Conservation (phyloP, 64 coral and sea anemone genomes). For the Porites lutea region DNA sequence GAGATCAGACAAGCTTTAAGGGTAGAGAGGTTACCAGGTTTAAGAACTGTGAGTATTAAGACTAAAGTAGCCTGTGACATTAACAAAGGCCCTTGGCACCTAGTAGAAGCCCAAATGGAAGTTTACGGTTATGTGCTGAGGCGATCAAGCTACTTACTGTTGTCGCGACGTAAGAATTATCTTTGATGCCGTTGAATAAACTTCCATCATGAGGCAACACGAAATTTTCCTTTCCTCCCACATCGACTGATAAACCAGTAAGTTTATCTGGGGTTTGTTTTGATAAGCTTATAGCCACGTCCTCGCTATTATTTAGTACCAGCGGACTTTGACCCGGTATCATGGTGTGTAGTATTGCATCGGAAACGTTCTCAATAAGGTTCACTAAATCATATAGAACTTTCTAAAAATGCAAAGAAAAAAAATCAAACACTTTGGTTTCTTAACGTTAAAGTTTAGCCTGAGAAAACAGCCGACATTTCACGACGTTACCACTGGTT, state of each 20-base stretch:
- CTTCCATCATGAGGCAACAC: not conserved
- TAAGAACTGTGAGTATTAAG: too few relatives aligned
- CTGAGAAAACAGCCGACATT: too few relatives aligned
- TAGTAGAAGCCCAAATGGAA: too few relatives aligned
- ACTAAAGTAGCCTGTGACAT: too few relatives aligned
- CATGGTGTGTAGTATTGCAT: conserved; percentile 23
- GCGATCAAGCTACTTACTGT: not conserved
- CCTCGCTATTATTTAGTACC: not conserved
- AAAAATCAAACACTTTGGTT: not conserved
- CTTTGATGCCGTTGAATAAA: not conserved
- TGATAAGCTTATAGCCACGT: not conserved
- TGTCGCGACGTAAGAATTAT: conserved; percentile 13
- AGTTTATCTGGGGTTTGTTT: conserved; percentile 3
- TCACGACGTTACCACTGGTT: too few relatives aligned
- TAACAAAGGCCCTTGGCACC: too few relatives aligned
- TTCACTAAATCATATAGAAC: not conserved
- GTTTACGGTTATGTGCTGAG: too few relatives aligned
- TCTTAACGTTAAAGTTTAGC: too few relatives aligned
- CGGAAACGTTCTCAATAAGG: not conserved
- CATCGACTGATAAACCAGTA: not conserved
- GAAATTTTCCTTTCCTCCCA: conserved; percentile 8
- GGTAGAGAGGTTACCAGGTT: too few relatives aligned
- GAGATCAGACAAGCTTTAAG: too few relatives aligned
- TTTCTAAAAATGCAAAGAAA: not conserved
- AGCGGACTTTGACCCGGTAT: not conserved